These are phyloP conservation scores for Hyppa rectilinea DNA, from an alignment of 2,888 invertebrate genomes.

Conservation along the genomic window DNA sequence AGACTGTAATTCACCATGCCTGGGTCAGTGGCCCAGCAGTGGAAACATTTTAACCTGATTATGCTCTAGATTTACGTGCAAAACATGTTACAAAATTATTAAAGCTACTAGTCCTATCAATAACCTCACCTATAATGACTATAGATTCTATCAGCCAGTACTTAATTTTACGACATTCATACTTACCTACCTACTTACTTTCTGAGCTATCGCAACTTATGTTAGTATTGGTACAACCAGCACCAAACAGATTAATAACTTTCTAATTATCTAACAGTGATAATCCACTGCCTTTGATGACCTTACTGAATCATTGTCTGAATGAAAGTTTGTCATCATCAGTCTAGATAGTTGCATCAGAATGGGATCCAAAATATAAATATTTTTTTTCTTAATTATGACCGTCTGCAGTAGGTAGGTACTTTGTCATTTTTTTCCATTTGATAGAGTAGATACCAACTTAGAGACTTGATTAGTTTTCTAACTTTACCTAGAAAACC, in stretches of 20 bases:
- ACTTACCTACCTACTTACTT: neutral
- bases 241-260: neutral
- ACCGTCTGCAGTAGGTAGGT: neutral
- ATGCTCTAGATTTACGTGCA: neutral
- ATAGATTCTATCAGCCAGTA: neutral
- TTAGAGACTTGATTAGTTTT: conserved; percentile 31
- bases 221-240: conserved; percentile 8
- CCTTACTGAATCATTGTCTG: conserved; percentile 1
- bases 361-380: neutral
- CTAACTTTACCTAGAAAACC: conserved; percentile 38
- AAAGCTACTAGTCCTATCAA: neutral
- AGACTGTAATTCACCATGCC: no score
- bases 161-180: neutral
- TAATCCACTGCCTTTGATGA: conserved; percentile 4
- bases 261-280: neutral
- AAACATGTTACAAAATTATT: neutral
- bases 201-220: neutral
- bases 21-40: no score
- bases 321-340: neutral
- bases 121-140: neutral
- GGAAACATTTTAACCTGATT: no score
- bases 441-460: neutral
- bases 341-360: neutral
- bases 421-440: conserved; percentile 29
- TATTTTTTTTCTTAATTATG: neutral